These are phyloP conservation scores for Microplitis deprimator DNA, from an alignment of 2,888 invertebrate genomes.

Conservation along the genomic window DNA sequence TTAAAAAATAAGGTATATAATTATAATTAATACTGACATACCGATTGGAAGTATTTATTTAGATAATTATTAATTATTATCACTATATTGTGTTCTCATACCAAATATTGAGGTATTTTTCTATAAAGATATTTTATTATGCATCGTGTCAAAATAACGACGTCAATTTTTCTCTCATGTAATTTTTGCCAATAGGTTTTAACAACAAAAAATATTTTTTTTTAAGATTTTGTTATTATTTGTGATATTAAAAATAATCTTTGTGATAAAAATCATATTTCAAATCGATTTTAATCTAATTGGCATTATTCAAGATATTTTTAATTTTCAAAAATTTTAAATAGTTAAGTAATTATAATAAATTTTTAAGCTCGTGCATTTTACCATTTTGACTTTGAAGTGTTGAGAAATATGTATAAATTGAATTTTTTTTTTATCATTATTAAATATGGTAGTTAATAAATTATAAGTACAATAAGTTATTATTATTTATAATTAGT, in stretches of 20 bases:
- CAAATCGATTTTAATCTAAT: neutral
- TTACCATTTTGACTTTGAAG: neutral
- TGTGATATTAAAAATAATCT: neutral
- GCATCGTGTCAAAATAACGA: no score
- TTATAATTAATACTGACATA: no score
- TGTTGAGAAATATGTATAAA: neutral
- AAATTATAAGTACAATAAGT: neutral
- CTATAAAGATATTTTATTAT: no score
- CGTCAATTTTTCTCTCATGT: no score
- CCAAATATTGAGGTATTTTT: no score
- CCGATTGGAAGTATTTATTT: no score
- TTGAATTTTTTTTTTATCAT: neutral
- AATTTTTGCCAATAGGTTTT: no score
- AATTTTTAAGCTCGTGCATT: neutral
- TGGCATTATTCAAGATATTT: neutral
- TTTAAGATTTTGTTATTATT: neutral
- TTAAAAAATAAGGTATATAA: no score
- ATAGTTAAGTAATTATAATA: slow-evolving; percentile 3
- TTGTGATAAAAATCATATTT: neutral
- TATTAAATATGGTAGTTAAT: neutral
- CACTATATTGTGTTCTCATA: no score
- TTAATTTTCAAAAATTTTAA: neutral
- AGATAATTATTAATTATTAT: no score
- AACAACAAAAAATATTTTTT: no score
- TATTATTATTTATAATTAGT: neutral